These are phyloP conservation scores for Drosophila mayri DNA, from an alignment of 1,140 invertebrate species.

Conservation along the genomic window DNA sequence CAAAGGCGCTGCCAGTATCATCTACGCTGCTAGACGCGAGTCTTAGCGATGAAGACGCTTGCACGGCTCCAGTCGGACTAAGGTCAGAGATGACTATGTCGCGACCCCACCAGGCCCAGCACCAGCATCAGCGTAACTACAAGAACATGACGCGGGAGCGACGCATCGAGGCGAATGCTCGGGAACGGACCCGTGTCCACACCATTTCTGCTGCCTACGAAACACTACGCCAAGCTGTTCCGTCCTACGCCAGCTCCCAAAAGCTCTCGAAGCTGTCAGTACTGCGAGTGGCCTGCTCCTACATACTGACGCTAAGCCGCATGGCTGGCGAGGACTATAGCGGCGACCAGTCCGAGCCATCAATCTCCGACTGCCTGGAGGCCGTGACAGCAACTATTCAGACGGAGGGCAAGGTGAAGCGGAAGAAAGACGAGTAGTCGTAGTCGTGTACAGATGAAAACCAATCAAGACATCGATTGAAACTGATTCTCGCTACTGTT, in stretches of 20 bases:
- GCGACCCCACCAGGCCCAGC: constrained; percentile 85
- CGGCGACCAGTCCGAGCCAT: constrained; percentile 85
- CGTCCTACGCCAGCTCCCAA: constrained; percentile 96
- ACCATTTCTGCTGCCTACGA: constrained; percentile 98
- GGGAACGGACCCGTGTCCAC: constrained; percentile 96
- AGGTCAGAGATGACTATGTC: constrained; percentile 1
- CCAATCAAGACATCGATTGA: constrained; percentile 34
- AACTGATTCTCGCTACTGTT: constrained; percentile 51
- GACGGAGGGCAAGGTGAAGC: constrained; percentile 94
- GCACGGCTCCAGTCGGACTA: constrained; percentile 7
- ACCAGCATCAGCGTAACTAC: constrained; percentile 93
- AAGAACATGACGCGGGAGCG: constrained; percentile 97
- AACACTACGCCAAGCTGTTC: constrained; percentile 92
- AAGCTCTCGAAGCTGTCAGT: constrained; percentile 97
- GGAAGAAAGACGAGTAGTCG: constrained; percentile 91
- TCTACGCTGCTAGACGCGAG: constrained; percentile 31
- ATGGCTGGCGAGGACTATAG: constrained; percentile 89
- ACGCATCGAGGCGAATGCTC: constrained; percentile 96
- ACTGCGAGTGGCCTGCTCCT: constrained; percentile 95
- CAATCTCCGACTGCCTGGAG: constrained; percentile 92
- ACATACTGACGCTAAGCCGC: constrained; percentile 93
- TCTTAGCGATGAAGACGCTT: constrained; percentile 41
- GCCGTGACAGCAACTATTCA: constrained; percentile 95
- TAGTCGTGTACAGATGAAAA: neutral
- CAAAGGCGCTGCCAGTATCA: neutral